phyloP scores from a whole-genome alignment of 2,797 vertebrate genomes.

The Chanos chanos region DNA sequence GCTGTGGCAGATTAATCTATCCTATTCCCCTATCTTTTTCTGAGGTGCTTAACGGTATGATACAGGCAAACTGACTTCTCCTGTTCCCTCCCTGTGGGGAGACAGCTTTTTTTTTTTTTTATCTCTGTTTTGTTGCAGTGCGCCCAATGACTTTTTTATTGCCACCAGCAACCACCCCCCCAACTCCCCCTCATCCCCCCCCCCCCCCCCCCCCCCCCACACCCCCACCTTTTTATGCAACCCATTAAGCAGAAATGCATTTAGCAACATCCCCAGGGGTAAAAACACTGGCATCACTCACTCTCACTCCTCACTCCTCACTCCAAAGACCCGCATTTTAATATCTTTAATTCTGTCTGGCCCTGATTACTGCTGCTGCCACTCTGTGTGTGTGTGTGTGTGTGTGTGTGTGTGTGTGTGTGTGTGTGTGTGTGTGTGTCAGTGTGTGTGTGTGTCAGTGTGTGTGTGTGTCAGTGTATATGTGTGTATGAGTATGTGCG shows the following conservation, averaged over 20 bases:
- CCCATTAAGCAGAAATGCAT: conserved; percentile 46
- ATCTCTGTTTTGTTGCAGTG: conserved; percentile 30
- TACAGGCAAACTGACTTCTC: no score
- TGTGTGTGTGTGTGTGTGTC: no score
- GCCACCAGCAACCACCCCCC: no score
- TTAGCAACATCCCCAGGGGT: conserved; percentile 39
- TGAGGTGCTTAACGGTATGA: no score
- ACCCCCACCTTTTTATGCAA: conserved; percentile 35
- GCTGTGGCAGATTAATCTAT: neutral
- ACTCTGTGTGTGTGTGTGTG: no score
- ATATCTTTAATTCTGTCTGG: conserved; percentile 45
- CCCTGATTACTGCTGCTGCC: conserved; percentile 41
- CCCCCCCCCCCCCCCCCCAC: conserved; percentile 17
- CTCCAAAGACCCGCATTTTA: conserved; percentile 44
- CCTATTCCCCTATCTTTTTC: neutral
- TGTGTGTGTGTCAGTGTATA: no score
- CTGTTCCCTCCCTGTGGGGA: no score
- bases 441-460: no score
- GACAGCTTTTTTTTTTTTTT: no score
- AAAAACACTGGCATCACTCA: conserved; percentile 39
- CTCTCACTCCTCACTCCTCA: conserved; percentile 42
- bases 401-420: no score
- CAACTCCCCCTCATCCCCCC: conserved; percentile 28
- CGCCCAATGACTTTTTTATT: no score
- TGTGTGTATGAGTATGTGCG: no score